Percentiles rank a stretch among this genome's conserved stretches.
Conservation (phyloP, 2,113 vertebrate species). For the Terrapene triunguis region DNA sequence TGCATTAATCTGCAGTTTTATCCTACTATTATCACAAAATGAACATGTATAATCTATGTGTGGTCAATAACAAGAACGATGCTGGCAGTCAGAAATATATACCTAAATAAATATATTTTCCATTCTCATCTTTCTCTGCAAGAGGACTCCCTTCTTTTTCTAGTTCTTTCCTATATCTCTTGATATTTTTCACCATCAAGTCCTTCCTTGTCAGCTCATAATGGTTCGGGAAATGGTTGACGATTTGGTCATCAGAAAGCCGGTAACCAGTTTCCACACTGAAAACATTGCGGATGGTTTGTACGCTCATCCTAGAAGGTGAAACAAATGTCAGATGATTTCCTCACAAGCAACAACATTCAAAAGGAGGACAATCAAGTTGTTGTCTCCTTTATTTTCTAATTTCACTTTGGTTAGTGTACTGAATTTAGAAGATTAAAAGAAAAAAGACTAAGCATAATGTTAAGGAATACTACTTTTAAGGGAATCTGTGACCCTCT, state of each 20-base stretch:
- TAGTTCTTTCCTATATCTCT: slow-evolving; percentile 94
- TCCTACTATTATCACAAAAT: background rate
- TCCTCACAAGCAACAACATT: background rate
- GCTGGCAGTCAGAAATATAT: slow-evolving; percentile 15
- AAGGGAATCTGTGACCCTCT: background rate
- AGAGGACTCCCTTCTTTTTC: slow-evolving; percentile 94
- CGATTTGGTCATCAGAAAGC: slow-evolving; percentile 95
- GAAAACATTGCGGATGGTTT: slow-evolving; percentile 96
- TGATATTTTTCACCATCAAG: slow-evolving; percentile 99
- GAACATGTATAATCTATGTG: background rate
- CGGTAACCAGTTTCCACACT: slow-evolving; percentile 97
- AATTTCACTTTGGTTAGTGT: background rate
- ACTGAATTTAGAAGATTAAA: background rate
- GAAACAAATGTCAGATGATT: background rate
- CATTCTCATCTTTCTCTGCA: slow-evolving; percentile 96
- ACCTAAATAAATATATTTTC: slow-evolving; percentile 96
- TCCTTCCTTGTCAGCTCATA: slow-evolving; percentile 98
- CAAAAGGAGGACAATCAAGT: fast-evolving
- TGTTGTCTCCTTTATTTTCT: background rate
- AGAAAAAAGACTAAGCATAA: background rate
- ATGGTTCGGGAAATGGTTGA: slow-evolving; percentile 99
- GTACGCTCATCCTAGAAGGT: slow-evolving; percentile 94
- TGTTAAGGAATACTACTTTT: background rate
- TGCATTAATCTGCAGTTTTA: background rate
- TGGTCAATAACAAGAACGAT: background rate